Evolutionary conservation across 92 coral and sea anemone species (phyloP).

Genomic region (Montipora capitata): DNA sequence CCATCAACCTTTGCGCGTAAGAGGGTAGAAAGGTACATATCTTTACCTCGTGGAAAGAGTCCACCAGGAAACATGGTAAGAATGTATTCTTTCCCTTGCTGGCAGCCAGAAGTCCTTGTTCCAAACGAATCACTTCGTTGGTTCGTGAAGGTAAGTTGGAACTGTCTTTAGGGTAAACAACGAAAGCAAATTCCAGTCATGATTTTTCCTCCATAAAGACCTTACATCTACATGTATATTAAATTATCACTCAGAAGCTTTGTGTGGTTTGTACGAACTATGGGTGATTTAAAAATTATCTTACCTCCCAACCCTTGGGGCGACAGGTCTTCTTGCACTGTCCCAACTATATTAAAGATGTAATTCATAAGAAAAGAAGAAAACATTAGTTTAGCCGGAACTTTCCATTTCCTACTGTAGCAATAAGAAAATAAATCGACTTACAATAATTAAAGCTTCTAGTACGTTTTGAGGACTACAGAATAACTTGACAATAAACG

Average conservation of each 20-base stretch:
- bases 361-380: conserved; percentile 25
- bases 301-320: conserved; percentile 39
- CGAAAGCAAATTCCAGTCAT: conserved; percentile 27
- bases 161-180: conserved; percentile 26
- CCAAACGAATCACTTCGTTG: conserved; percentile 22
- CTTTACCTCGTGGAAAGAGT: conserved; percentile 21
- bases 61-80: conserved; percentile 5
- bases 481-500: too few species aligned
- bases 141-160: conserved; percentile 29
- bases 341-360: conserved; percentile 23
- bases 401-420: neutral
- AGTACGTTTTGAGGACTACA: conserved; percentile 31
- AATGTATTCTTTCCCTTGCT: conserved; percentile 14
- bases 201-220: conserved; percentile 18
- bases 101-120: conserved; percentile 15
- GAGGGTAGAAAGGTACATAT: too few species aligned
- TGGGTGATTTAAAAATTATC: conserved; percentile 1
- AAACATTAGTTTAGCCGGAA: conserved; percentile 23
- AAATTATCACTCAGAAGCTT: conserved; percentile 26
- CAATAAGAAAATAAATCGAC: conserved; percentile 21
- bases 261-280: conserved; percentile 28
- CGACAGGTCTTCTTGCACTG: conserved; percentile 15
- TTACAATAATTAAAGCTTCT: conserved; percentile 2
- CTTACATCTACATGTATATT: neutral
- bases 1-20: conserved; percentile 18